These are phyloP conservation scores for Eupristina koningsbergeri DNA, from an alignment of 1,140 invertebrate genomes.

Conservation along the genomic window DNA sequence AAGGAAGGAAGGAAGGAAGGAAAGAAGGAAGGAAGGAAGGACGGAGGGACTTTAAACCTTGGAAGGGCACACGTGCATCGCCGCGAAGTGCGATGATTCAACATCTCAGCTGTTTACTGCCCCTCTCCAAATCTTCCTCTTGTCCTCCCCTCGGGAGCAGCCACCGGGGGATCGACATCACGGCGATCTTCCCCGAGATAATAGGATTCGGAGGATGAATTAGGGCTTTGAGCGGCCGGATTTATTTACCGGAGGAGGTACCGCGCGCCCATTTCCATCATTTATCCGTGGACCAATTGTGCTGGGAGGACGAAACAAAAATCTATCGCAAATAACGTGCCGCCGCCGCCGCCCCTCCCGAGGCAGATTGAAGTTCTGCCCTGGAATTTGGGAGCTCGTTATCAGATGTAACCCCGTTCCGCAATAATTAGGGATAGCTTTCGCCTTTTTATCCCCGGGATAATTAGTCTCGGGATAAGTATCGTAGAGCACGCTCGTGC, in stretches of 20 bases:
- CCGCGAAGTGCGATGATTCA: slow-evolving; percentile 56
- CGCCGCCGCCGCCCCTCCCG: neutral
- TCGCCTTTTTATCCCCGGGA: neutral
- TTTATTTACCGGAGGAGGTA: slow-evolving; percentile 37
- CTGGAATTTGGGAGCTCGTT: neutral
- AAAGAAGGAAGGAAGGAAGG: slow-evolving; percentile 58
- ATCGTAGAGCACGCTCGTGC: neutral
- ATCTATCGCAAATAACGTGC: neutral
- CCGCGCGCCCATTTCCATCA: neutral
- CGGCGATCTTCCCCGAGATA: slow-evolving; percentile 44
- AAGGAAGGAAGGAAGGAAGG: slow-evolving; percentile 45
- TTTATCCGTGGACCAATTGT: neutral
- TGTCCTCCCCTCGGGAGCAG: neutral
- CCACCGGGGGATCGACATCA: slow-evolving; percentile 14
- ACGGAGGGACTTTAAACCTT: slow-evolving; percentile 46
- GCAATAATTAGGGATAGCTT: neutral
- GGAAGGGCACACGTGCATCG: slow-evolving; percentile 53
- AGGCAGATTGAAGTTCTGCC: neutral
- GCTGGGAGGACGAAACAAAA: neutral
- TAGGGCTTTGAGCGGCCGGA: slow-evolving; percentile 35
- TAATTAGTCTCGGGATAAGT: slow-evolving; percentile 1
- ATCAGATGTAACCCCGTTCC: neutral
- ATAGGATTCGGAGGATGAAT: slow-evolving; percentile 44
- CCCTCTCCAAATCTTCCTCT: slow-evolving; percentile 50
- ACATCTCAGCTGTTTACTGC: slow-evolving; percentile 65